Base-by-base conservation (phyloP, 2,888 invertebrate species). In the Pseudococcus longispinus region DNA sequence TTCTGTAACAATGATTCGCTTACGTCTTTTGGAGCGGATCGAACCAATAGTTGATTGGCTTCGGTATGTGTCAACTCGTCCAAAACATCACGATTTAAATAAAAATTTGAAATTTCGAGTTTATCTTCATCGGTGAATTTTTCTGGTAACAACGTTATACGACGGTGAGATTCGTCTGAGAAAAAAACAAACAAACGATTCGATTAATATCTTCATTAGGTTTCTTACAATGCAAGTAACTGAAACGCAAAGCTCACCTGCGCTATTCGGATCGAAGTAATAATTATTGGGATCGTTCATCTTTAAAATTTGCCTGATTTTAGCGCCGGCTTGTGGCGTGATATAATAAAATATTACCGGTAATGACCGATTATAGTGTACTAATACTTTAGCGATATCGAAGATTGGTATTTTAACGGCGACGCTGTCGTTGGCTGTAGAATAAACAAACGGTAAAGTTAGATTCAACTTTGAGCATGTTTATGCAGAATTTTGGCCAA, bases 261-360 rank as follows among this genome's bases (percentile, higher is more conserved):
- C 90, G 85, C 92, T 91, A 87, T 90, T 90, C 8, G 93, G 92
- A 90, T 93, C 92, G 85, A 89, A 89, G 89, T 92, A 93, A 89
- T 91, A 92, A 23, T 90, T 90, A 13, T 91, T 91, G 88, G 90
- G 90, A 32, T 91, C 90, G 89, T 93, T 92, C 95, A 97, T 95
- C 85, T 94, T 94, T 60, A 97, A 91, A 42, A 92, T 91, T 89
- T 93, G 93, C 86, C 96, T 92, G 87, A 97, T 93, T 89, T 93
- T 93, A 37, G 91, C 91, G 20, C 95, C 96, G 90, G 94, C 94
- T 80, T 91, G 92, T 86, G 93, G 93, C 89, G 94, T 93, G 20
- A 95, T 94, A 89, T 96, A 96, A 89, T 97, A 92, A 91, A 97
- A 96, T 89, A 97, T 91, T 1, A 96, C 94, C 8, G 96, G 95